Evolutionary conservation across 1,140 invertebrate genomes (phyloP), one percentile per base, ranked within the genome.

Genomic region (Oncopodura yosiiana): DNA sequence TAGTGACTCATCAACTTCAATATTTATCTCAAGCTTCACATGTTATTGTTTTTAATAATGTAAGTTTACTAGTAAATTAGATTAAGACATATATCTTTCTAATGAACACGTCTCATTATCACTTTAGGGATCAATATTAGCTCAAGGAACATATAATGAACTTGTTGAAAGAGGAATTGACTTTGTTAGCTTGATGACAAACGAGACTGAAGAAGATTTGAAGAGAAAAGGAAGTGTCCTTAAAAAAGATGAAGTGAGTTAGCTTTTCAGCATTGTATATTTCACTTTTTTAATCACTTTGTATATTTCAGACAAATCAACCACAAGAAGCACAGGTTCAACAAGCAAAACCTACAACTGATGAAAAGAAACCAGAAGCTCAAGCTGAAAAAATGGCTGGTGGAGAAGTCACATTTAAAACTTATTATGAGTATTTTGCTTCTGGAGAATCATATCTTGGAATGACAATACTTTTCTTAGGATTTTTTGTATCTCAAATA

Each of bases 161-260:
- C 67, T 84, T 3, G 66, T 74, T 18, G 70, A 66, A 0, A 72
- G 74, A 18, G 80, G 78, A 3, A 70, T 81, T 49, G 80, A 82
- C 61, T 83, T 84, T 61, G 78, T 79, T 1, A 77, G 77, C 32
- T 63, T 83, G 32, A 65, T 82, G 16, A 36, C 55, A 2, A 70
- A 70, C n/a, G 70, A 73, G 36, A 70, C 32, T 12, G 61, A 51
- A 45, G 49, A 59, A 29, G 56, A 53, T 19, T 14, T 14, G 14
- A 37, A 34, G 9, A 18, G 42, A 6, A 46, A 46, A 45, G 37
- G 29, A 3, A 45, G 49, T 21, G 36, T 27, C 0, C 16, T 34
- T 9, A 19, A 6, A 9, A 32, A 45, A 32, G 26, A 12, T 23
- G 39, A 38, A 23, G 43, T 6, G 3, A 43, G 38, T 26, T n/a